phyloP scores from a whole-genome alignment of 1,140 invertebrate genomes.

The Drosophila tsacasi region DNA sequence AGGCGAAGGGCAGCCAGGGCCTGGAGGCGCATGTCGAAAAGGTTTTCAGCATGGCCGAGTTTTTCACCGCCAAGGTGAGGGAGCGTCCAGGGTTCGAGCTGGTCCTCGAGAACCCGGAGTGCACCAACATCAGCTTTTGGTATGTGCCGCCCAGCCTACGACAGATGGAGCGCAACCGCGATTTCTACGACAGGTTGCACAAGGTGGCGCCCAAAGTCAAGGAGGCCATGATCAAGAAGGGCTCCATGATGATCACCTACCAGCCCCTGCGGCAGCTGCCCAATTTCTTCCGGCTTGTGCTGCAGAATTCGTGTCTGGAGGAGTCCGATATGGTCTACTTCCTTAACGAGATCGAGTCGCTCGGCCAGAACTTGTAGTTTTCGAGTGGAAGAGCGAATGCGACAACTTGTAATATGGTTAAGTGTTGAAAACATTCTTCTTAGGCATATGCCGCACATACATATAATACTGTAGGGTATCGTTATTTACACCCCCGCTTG shows the following conservation, averaged over 20 bases:
- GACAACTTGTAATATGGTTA: constrained; percentile 33
- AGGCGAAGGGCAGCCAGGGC: constrained; percentile 94
- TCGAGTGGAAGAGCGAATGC: not conserved
- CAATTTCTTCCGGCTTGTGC: constrained; percentile 97
- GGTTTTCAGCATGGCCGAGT: constrained; percentile 90
- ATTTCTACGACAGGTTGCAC: constrained; percentile 90
- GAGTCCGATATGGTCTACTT: constrained; percentile 94
- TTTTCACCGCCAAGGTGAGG: constrained; percentile 89
- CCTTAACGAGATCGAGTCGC: constrained; percentile 93
- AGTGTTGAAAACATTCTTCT: constrained; percentile 67
- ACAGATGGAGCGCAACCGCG: constrained; percentile 86
- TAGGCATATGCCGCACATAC: constrained; percentile 55
- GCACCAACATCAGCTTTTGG: constrained; percentile 98
- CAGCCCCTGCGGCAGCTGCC: constrained; percentile 92
- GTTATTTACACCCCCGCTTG: constrained; percentile 22
- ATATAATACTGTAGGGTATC: constrained; percentile 29
- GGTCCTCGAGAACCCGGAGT: constrained; percentile 93
- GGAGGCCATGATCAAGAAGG: constrained; percentile 96
- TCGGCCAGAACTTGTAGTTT: constrained; percentile 89
- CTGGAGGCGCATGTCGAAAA: constrained; percentile 92
- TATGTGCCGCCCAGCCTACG: constrained; percentile 93
- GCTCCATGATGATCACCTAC: constrained; percentile 98
- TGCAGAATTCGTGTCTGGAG: constrained; percentile 94
- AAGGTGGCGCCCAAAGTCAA: constrained; percentile 96
- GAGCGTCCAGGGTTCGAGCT: constrained; percentile 90